These are phyloP conservation scores for Scrobipalpa costella DNA, from an alignment of 2,888 invertebrate genomes.

Conservation along the genomic window DNA sequence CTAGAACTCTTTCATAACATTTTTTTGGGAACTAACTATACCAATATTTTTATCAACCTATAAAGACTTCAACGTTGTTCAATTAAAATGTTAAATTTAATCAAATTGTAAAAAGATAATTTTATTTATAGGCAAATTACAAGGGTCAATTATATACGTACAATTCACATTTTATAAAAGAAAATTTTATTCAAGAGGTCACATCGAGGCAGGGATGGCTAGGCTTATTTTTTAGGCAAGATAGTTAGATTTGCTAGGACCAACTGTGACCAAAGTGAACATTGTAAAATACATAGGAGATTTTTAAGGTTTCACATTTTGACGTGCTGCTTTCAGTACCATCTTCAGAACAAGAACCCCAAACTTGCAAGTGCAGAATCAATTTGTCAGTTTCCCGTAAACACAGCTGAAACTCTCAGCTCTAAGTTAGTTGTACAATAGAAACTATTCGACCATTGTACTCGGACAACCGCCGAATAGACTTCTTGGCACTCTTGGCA, in stretches of 20 bases:
- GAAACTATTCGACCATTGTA: slow-evolving; percentile 37
- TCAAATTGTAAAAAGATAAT: too few species aligned
- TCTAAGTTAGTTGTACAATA: slow-evolving; percentile 37
- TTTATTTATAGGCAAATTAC: too few species aligned
- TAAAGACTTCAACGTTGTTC: too few species aligned
- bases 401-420: slow-evolving; percentile 30
- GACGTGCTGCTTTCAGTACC: not conserved
- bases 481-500: slow-evolving; percentile 24
- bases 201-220: too few species aligned
- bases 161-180: too few species aligned
- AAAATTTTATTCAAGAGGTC: too few species aligned
- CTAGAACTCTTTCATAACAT: too few species aligned
- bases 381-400: slow-evolving; percentile 42
- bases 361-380: slow-evolving; percentile 34
- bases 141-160: too few species aligned
- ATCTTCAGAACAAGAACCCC: slow-evolving; percentile 9
- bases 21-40: too few species aligned
- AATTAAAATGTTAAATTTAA: too few species aligned
- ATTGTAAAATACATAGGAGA: not conserved
- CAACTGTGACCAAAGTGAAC: not conserved
- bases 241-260: not conserved
- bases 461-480: slow-evolving; percentile 24
- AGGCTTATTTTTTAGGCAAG: too few species aligned
- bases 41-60: too few species aligned
- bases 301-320: not conserved